Evolutionary conservation across 2,888 invertebrate genomes (phyloP).

Genomic region (Electrophaes corylata): DNA sequence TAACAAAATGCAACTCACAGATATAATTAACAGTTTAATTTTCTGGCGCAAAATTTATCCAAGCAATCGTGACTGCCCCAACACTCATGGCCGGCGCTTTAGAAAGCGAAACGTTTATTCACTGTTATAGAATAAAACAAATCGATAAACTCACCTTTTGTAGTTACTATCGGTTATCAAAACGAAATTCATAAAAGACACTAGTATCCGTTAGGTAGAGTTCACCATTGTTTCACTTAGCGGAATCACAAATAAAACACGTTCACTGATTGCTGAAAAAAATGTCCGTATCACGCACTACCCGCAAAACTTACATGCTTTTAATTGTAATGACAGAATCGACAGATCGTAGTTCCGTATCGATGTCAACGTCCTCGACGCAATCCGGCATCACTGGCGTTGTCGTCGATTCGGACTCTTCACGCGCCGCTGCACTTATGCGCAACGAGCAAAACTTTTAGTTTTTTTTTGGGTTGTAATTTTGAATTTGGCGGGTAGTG

Average conservation of each 20-base stretch:
- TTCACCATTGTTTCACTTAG: conserved; percentile 79
- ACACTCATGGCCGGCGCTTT: conserved; percentile 80
- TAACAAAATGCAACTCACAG: conserved; percentile 42
- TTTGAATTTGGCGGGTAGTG: conserved; percentile 77
- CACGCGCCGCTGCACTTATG: conserved; percentile 71
- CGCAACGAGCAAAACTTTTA: conserved; percentile 58
- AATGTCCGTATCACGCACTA: conserved; percentile 64
- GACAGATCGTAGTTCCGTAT: conserved; percentile 55
- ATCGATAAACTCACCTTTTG: conserved; percentile 67
- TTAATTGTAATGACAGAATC: conserved; percentile 59
- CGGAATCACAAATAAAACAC: conserved; percentile 69
- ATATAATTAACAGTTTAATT: conserved; percentile 53
- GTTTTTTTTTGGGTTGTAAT: conserved; percentile 54
- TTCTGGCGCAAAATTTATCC: conserved; percentile 57
- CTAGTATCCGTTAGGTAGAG: conserved; percentile 70
- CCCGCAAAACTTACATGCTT: conserved; percentile 65
- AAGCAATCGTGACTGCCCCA: conserved; percentile 66
- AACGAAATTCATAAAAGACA: conserved; percentile 57
- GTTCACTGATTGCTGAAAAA: conserved; percentile 62
- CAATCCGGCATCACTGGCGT: conserved; percentile 66
- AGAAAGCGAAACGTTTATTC: conserved; percentile 78
- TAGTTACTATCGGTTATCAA: conserved; percentile 56
- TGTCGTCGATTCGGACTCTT: conserved; percentile 65
- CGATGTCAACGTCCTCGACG: conserved; percentile 75
- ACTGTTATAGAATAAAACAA: conserved; percentile 57